Conservation (phyloP, 2,113 vertebrate genomes). For the Myocastor coypus region DNA sequence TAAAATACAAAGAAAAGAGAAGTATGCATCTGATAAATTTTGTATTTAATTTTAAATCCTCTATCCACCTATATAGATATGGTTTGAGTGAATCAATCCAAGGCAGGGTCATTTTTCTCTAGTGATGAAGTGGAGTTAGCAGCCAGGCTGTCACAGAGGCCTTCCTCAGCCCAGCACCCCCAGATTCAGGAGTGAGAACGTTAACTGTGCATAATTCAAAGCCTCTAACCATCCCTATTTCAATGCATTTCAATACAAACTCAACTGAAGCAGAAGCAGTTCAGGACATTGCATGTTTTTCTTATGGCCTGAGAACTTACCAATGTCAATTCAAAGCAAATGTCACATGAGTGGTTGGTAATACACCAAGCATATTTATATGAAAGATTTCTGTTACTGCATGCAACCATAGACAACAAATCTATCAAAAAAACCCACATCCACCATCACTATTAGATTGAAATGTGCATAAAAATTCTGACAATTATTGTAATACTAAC, state of each 20-base stretch:
- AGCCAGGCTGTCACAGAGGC: conserved; percentile 5
- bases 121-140: conserved; percentile 31
- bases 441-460: conserved; percentile 7
- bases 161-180: conserved; percentile 13
- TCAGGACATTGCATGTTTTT: conserved; percentile 31
- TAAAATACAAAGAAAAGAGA: conserved; percentile 20
- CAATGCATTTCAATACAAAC: conserved; percentile 56
- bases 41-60: conserved; percentile 58
- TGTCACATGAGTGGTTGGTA: conserved; percentile 22
- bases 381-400: conserved; percentile 48
- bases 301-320: conserved; percentile 5
- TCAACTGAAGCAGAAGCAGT: conserved; percentile 22
- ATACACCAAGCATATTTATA: conserved; percentile 44
- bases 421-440: conserved; percentile 17
- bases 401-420: conserved; percentile 30
- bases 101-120: conserved; percentile 30
- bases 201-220: conserved; percentile 39
- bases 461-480: conserved; percentile 44
- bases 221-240: conserved; percentile 46
- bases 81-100: conserved; percentile 29
- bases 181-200: conserved; percentile 28
- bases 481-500: not conserved
- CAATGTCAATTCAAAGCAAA: conserved; percentile 37
- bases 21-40: not conserved
- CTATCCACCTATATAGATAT: not conserved